Evolutionary conservation across 1,140 invertebrate genomes (phyloP), one percentile per base, ranked within the genome.

Genomic region (Ephestia elutella): DNA sequence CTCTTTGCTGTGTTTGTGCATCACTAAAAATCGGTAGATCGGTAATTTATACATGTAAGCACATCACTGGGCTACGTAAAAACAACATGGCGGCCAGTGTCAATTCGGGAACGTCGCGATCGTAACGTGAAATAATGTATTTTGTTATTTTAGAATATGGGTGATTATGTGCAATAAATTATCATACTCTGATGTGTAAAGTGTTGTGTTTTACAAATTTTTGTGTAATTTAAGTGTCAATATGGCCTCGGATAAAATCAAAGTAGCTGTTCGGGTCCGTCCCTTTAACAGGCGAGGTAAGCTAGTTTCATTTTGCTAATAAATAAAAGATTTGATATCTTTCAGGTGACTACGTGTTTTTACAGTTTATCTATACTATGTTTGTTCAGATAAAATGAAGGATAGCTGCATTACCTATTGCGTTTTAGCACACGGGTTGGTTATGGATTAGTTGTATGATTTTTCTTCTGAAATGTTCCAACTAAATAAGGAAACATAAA

Each of bases 271-370:
- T 71, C 92, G 97, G 86, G 96, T 99, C 80, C 93, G 97, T 87
- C 97, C 97, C 80, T 96, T 98, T 90, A 98, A 97, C 92, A 93
- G 96, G 73, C 92, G 97, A 94, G 97, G 97, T 98, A 92, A 92
- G 92, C 90, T 88, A 73, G 77, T 85, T 84, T 83, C 70, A 69
- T 77, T 76, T 69, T 76, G 57, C 73, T 77, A 80, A 79, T 82
- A 86, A 87, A 84, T 85, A 85, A 80, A 86, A 71, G 73, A 82
- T 80, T 81, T 73, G 71, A 73, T 77, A 82, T 83, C 75, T 66
- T 58, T 72, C 74, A 77, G 74, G 70, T 81, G 78, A 76, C 72
- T 78, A 69, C 69, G 70, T 74, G 63, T 70, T 68, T 70, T 65
- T 56, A 63, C 28, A 19, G 48, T 76, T 81, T 82, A 78, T 85